Base-by-base conservation (phyloP, 2,888 invertebrate species). In the Hypolimnas misippus region DNA sequence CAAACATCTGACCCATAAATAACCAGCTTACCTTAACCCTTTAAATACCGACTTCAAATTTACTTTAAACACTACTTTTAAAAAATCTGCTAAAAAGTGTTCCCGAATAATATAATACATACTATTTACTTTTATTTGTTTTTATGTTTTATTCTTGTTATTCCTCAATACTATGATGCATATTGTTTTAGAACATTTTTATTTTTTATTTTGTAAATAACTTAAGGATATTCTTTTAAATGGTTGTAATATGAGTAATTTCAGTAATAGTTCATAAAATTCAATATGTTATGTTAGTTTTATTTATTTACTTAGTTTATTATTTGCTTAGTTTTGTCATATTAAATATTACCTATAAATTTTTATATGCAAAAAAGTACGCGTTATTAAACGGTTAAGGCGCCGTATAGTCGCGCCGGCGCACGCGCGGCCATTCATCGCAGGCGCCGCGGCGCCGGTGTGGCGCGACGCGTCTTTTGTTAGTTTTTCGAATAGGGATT, bases 161-260 rank as follows among this genome's bases (percentile, higher is more conserved):
- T 38, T 38, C 38, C 38, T 38, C 3, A 38, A 38, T 38, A 38
- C 6, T 38, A 14, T 38, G 38, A 38, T 38, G 14, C 38, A 38
- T 38, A 38, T 38, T 38, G 25, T 14, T 38, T 38, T n/a, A 7
- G 38, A 38, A 38, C 38, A 38, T 38, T 38, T 38, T 38, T 38
- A 7, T 38, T 38, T 14, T n/a, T 38, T n/a, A 38, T 38, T 38
- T 38, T 14, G 38, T 38, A 38, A 38, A 38, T 38, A 5, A 38
- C 38, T 38, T 38, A 38, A n/a, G 38, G 38, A 38, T 38, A 38
- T n/a, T 38, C 38, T 38, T 38, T 38, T 38, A 38, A n/a, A 38
- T 38, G 38, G 38, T 38, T 38, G 12, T 38, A 38, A 38, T 38
- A 38, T 38, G 38, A 38, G 38, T 38, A 38, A 38, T 38, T 38